These are phyloP conservation scores for Poliocrania exsul DNA, from an alignment of 2,797 vertebrate species.

Conservation along the genomic window DNA sequence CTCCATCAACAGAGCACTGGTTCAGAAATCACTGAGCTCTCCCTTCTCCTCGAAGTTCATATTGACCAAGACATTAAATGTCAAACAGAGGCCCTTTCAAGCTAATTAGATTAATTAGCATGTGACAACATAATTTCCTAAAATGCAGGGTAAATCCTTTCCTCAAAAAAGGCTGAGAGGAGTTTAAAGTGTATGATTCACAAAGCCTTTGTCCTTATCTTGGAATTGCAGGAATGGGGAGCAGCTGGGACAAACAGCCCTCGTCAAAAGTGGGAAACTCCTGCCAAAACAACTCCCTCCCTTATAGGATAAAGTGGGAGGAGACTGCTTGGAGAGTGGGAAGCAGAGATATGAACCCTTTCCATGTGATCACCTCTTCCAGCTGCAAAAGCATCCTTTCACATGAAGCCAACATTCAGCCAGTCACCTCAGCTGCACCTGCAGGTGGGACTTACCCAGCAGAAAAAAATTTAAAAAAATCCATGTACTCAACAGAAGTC, in stretches of 20 bases:
- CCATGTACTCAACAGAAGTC: background rate
- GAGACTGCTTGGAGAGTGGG: background rate
- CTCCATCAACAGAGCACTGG: background rate
- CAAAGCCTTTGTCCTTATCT: background rate
- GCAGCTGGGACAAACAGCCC: background rate
- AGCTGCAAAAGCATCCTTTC: background rate
- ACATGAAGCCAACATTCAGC: rapidly evolving
- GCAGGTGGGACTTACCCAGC: background rate
- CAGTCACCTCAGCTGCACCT: background rate
- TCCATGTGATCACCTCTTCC: background rate
- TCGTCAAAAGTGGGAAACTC: background rate
- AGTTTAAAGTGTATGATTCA: background rate
- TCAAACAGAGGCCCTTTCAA: background rate
- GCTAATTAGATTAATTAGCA: background rate
- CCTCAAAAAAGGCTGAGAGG: background rate
- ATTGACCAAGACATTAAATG: background rate
- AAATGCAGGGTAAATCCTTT: background rate
- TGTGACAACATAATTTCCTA: background rate
- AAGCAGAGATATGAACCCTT: background rate
- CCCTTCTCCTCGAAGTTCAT: background rate
- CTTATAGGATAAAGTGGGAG: background rate
- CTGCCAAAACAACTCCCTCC: background rate
- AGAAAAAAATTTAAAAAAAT: background rate
- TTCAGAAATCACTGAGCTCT: background rate
- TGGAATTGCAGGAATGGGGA: background rate